Percentiles rank a stretch among this genome's conserved stretches.
Evolutionary conservation across 2,113 vertebrate genomes (phyloP).

Genomic region (Propithecus coquereli): DNA sequence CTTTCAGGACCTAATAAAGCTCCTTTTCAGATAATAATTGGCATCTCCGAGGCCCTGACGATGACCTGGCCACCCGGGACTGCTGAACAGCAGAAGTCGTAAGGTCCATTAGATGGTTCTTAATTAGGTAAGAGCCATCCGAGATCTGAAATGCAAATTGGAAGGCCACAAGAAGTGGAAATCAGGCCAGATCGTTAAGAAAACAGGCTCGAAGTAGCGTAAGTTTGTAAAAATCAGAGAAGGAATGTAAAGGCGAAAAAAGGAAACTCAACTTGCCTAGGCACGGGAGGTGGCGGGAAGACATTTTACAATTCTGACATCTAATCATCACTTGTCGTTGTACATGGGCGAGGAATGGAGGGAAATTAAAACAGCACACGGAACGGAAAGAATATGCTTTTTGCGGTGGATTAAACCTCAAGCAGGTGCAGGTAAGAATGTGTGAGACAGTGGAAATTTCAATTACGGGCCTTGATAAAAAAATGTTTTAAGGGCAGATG

Average conservation of each 20-base stretch:
- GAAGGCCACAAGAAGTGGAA: background rate
- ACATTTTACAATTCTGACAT: background rate
- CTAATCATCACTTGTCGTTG: background rate
- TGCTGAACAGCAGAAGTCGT: background rate
- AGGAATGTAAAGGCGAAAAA: background rate
- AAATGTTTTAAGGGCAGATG: background rate
- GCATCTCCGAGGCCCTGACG: background rate
- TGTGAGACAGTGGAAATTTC: background rate
- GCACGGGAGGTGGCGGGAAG: background rate
- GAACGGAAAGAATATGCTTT: background rate
- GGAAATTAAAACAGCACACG: background rate
- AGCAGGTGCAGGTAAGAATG: background rate
- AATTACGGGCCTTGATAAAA: background rate
- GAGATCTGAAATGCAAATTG: conserved; percentile 55
- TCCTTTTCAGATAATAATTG: conserved; percentile 1
- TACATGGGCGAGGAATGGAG: background rate
- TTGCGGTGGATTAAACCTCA: background rate
- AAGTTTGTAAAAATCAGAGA: background rate
- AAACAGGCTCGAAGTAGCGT: background rate
- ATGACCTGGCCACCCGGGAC: background rate
- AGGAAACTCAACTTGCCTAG: background rate
- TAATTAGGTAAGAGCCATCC: conserved; percentile 42
- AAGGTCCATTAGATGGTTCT: background rate
- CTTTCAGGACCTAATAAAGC: background rate
- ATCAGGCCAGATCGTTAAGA: conserved; percentile 6